Evolutionary conservation across 2,113 vertebrate genomes (phyloP), one percentile per base, ranked within the genome.

Genomic region (Chionodraco myersi): DNA sequence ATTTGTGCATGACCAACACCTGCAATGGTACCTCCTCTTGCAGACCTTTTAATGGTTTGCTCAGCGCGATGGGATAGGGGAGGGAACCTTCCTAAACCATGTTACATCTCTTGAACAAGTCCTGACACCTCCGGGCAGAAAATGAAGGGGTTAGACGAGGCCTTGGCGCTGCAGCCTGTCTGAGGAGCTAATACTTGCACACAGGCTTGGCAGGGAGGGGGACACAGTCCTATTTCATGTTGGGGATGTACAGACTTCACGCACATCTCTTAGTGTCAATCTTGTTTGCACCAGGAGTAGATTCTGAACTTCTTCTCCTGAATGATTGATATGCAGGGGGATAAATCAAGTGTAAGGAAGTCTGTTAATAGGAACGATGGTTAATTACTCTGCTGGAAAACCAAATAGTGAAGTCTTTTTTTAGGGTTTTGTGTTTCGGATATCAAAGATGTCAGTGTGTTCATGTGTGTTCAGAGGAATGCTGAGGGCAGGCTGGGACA

Each of bases 121-220:
- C 86, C 72, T 15, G 18, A 90, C 90, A 90, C 70, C 90, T 89
- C 86, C 79, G 53, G 89, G 80, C 75, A 36, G 60, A 79, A 85
- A 82, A 86, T 82, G 75, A 72, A 30, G 74, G 82, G 90, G 90
- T 91, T 84, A 82, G 86, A 77, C 10, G 23, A 87, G 88, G 88
- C 85, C 84, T 83, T 75, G 79, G 79, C 78, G 21, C 79, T 71
- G 86, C 81, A 71, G 85, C 79, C 83, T 36, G 89, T 91, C 86
- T 91, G 88, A 84, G 72, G 74, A 59, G 64, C 68, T 78, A 69
- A 83, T 64, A 67, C 79, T 68, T 64, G 62, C 62, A 74, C 84
- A 47, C 65, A 75, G 79, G 60, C n/a, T 74, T 79, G 80, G 83
- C 79, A 72, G 60, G 26, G 71, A 53, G 58, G 74, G 57, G 57